Conservation (phyloP, 2,888 invertebrate species). For the Meiosimyza decipiens region DNA sequence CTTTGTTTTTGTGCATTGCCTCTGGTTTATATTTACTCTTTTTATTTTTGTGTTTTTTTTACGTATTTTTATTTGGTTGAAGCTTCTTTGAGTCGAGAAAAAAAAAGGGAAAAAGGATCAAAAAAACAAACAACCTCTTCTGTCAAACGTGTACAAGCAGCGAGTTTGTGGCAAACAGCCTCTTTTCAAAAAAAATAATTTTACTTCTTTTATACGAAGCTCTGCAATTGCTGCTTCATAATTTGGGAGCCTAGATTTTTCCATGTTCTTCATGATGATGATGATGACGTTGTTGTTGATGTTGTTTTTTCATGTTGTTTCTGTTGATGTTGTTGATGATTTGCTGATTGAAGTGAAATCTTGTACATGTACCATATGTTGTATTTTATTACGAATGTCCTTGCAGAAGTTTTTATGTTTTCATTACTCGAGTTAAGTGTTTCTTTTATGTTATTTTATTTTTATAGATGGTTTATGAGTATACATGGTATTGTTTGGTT, state of each 20-base stretch:
- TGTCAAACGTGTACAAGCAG: too few species aligned
- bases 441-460: background rate
- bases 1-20: constrained; percentile 24
- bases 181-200: background rate
- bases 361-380: background rate
- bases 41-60: background rate
- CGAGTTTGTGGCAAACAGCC: background rate
- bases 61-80: background rate
- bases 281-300: background rate
- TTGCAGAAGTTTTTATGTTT: constrained; percentile 11
- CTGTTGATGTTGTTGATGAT: background rate
- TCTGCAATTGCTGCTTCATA: background rate
- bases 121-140: too few species aligned
- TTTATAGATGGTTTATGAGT: background rate
- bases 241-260: constrained; percentile 8
- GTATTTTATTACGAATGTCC: constrained; percentile 16
- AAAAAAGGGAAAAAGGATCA: too few species aligned
- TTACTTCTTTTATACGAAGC: too few species aligned
- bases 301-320: background rate
- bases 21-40: constrained; percentile 13
- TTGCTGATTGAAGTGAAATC: background rate
- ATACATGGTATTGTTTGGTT: background rate
- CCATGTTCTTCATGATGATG: constrained; percentile 1
- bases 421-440: background rate
- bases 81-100: background rate